Base-by-base conservation (phyloP, 2,888 invertebrate species). In the Standfussiana lucernea region DNA sequence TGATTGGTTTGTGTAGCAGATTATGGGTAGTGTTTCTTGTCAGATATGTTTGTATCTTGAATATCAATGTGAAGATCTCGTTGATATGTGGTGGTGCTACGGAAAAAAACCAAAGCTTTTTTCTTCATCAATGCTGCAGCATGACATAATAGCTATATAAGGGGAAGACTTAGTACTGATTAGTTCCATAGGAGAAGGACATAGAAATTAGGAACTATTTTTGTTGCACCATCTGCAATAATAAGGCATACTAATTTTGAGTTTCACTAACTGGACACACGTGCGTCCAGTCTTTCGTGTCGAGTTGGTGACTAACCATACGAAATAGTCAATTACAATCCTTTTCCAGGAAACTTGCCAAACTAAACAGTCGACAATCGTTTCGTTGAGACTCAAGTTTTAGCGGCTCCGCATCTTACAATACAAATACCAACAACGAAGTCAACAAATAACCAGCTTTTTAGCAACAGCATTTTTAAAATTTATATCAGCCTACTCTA, bases 1-100 rank as follows among this genome's bases (percentile, higher is more conserved):
- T 85, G 83, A 85, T 84, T 84, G 66, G 64, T 77, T 73, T 68
- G 56, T 80, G 45, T 76, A 47, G 56, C 13, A 59, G 79, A 79
- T 79, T 79, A 82, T 67, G 50, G 42, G 37, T 45, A 50, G 40
- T 75, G 68, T 68, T 77, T 75, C 64, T 64, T 53, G 68, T 61
- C 13, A 62, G 40, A 11, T 68, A 42, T n/a, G n/a, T 40, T 61
- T 10, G 6, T 35, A 53, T 56, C 24, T 61, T 80, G 35, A 68
- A 64, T 80, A 35, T 64, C 28, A 68, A 68, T 68, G 64, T 40
- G 35, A n/a, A 11, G 3, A 45, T n/a, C 15, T 40, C 13, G 32
- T 59, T n/a, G 15, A 0, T 2, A 18, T 45, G 18, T 35, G 5
- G 18, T 35, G 5, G 13, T 53, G 15, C n/a, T 28, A 3, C 13